Percentiles rank a stretch among this genome's conserved stretches.
These are phyloP conservation scores for western clawed frog (Xenopus tropicalis) DNA, from an alignment of 2,113 vertebrate genomes.

Conservation along the genomic window DNA sequence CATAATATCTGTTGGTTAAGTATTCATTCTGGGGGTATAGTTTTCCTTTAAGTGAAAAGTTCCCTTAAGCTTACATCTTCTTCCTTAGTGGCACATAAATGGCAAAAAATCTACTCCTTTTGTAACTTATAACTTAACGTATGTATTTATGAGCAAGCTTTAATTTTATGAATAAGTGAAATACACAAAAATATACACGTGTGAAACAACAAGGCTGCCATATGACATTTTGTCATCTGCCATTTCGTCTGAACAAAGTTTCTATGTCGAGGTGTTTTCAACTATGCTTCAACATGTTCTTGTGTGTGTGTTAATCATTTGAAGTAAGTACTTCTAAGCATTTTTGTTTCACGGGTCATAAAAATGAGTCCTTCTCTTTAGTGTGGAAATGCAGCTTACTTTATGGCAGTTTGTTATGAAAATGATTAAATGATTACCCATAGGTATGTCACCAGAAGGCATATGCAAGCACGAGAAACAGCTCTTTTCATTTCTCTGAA, in stretches of 20 bases:
- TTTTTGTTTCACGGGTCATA: slow-evolving; percentile 40
- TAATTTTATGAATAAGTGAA: no score
- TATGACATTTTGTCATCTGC: neutral
- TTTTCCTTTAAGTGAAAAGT: no score
- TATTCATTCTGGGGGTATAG: no score
- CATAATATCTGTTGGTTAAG: no score
- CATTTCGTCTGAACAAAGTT: slow-evolving; percentile 37
- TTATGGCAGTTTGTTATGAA: slow-evolving; percentile 40
- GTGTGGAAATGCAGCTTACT: slow-evolving; percentile 14
- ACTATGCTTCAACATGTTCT: slow-evolving; percentile 33
- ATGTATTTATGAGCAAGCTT: no score
- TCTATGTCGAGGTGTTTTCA: slow-evolving; percentile 38
- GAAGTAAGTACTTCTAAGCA: slow-evolving; percentile 39
- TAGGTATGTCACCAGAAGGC: slow-evolving; percentile 37
- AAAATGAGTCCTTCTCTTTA: slow-evolving; percentile 21
- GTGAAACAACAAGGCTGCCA: no score
- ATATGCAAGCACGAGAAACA: neutral
- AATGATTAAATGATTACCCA: slow-evolving; percentile 42
- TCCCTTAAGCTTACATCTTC: no score
- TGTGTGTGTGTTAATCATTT: slow-evolving; percentile 35
- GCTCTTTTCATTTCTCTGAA: slow-evolving; percentile 6
- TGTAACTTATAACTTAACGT: no score
- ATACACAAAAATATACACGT: no score
- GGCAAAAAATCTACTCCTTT: no score
- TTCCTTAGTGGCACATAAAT: no score